Conservation (phyloP, 2,888 invertebrate genomes). For the Chloromyia formosa region DNA sequence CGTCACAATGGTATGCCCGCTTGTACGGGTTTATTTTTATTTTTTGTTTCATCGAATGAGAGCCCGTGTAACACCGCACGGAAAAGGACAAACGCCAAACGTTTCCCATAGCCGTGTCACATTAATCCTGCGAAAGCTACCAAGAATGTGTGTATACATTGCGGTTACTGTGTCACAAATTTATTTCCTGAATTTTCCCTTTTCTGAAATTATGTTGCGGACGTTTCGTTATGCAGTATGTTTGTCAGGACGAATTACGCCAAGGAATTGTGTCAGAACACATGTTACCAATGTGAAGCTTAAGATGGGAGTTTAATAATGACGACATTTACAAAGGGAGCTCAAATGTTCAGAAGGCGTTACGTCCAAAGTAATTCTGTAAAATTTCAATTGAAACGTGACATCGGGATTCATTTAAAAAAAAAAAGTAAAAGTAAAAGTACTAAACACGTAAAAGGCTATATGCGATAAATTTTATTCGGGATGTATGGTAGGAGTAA, state of each 20-base stretch:
- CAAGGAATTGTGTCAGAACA: not conserved
- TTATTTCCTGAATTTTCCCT: not conserved
- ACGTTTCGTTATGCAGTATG: not conserved
- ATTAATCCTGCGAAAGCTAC: slow-evolving; percentile 12
- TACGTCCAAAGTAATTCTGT: no score
- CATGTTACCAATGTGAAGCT: not conserved
- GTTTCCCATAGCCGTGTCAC: not conserved
- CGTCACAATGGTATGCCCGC: not conserved
- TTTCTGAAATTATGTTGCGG: not conserved
- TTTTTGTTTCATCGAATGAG: not conserved
- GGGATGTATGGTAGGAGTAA: no score
- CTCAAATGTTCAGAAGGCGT: not conserved
- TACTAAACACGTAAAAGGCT: no score
- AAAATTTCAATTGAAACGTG: no score
- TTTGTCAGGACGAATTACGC: not conserved
- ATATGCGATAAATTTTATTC: no score
- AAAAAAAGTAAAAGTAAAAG: no score
- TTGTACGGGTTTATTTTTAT: not conserved
- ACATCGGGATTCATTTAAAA: no score
- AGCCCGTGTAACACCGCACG: not conserved
- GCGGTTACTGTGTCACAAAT: slow-evolving; percentile 17
- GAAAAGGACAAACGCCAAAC: not conserved
- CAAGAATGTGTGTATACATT: not conserved
- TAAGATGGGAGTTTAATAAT: not conserved
- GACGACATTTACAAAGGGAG: not conserved